Evolutionary conservation across 2,113 vertebrate species (phyloP).

Genomic region (Macrotus californicus): DNA sequence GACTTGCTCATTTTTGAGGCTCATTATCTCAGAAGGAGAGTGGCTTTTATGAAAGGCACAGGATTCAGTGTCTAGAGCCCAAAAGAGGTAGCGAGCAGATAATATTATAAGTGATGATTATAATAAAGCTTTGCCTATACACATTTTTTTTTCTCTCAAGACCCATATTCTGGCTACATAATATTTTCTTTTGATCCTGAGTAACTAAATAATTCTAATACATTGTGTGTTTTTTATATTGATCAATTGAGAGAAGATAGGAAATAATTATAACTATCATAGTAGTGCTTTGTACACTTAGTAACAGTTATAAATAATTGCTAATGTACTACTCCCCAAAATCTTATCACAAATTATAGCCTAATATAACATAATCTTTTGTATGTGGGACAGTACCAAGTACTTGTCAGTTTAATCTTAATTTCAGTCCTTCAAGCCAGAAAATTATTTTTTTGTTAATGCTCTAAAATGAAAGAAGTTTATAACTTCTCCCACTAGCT

Average conservation of each 20-base stretch:
- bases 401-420: not conserved
- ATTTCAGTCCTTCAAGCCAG: not conserved
- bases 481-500: not conserved
- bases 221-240: not conserved
- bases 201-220: not conserved
- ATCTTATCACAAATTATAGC: not conserved
- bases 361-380: not conserved
- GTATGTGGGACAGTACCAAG: not conserved
- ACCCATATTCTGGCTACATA: not conserved
- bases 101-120: not conserved
- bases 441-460: not conserved
- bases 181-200: not conserved
- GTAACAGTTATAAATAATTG: not conserved
- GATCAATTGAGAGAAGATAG: not conserved
- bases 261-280: not conserved
- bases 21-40: not conserved
- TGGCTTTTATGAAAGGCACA: not conserved
- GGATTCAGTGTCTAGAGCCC: not conserved
- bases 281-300: not conserved
- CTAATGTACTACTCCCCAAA: not conserved
- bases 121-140: not conserved
- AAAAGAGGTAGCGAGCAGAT: not conserved
- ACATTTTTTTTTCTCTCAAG: not conserved
- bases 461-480: not conserved
- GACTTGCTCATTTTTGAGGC: slow-evolving; percentile 11